phyloP scores from a whole-genome alignment of 2,888 invertebrate species.

The Idaea aversata region DNA sequence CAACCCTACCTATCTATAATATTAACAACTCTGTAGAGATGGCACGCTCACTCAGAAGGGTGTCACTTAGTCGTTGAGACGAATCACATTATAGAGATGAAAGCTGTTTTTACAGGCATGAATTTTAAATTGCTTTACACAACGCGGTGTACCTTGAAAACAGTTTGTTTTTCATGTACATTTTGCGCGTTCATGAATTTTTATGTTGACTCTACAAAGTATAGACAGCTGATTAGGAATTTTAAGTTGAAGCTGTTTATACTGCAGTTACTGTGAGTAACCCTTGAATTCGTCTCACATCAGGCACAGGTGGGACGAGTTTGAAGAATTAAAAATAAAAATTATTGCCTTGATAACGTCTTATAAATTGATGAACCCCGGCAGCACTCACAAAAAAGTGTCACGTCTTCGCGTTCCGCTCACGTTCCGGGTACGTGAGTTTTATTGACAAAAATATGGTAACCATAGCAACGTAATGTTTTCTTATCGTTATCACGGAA shows the following conservation, averaged over 20 bases:
- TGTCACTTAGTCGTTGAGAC: constrained; percentile 49
- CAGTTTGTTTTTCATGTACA: constrained; percentile 25
- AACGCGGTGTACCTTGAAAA: constrained; percentile 31
- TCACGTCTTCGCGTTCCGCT: too few species aligned
- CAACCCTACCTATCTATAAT: constrained; percentile 25
- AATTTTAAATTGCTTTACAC: constrained; percentile 65
- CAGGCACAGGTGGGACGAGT: too few species aligned
- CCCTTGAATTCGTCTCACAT: too few species aligned
- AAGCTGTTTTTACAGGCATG: constrained; percentile 66
- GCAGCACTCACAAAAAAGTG: too few species aligned
- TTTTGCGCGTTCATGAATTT: constrained; percentile 13
- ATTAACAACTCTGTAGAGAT: constrained; percentile 11
- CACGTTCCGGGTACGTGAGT: too few species aligned
- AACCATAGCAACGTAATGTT: too few species aligned
- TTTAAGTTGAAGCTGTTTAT: constrained; percentile 4
- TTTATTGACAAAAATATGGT: too few species aligned
- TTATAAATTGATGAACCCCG: too few species aligned
- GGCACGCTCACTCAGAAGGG: constrained; percentile 22
- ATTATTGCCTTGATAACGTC: too few species aligned
- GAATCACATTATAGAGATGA: constrained; percentile 63
- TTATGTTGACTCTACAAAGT: constrained; percentile 11
- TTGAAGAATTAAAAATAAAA: too few species aligned
- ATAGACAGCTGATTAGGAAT: constrained; percentile 15
- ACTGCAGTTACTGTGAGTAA: too few species aligned
- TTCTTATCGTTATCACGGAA: too few species aligned